Evolutionary conservation across 1,140 invertebrate genomes (phyloP), one percentile per base, ranked within the genome.

Genomic region (Phymorhynchus buccinoides): DNA sequence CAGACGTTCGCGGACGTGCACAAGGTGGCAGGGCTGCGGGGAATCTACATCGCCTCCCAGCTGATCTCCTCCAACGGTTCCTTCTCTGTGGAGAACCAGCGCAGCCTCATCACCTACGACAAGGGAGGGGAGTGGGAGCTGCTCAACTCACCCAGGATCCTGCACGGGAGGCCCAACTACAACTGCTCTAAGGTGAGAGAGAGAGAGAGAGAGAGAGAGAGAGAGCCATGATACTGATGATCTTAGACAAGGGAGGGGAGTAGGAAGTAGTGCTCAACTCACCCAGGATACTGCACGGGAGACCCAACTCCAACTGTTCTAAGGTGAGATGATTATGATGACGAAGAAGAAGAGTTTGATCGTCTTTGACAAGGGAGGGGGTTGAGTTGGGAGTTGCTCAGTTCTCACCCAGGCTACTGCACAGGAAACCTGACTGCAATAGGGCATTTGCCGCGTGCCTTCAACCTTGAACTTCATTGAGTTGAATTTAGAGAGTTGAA

Each of bases 11-110:
- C 96, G n/a, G 97, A 98, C 91, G 91, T 98, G 0, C 97, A 98
- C 90, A 96, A 96, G 92, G 96, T 98, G 0, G 95, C 97, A 91
- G 97, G 97, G 14, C 91, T 98, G 22, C 94, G 95, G 39, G 97
- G 97, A 6, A 96, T 98, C 82, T 98, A 97, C 92, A 97, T 98
- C 86, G 97, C 96, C 1, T 97, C 97, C 0, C 96, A 96, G 91
- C 95, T 97, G 0, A 89, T 88, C 14, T 88, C 88, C 42, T 88
- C 88, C 62, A 84, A 84, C n/a, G 62, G 82, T 41, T 73, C 48
- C 14, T 85, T 90, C 14, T 75, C 82, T 44, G n/a, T 86, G 0
- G 87, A 89, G 35, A 86, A 89, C 16, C 92, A 93, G 42, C 93
- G 95, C 0, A 96, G 96, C 0, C 90, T 97, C n/a, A 97, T 98